Evolutionary conservation across 2,797 vertebrate species (phyloP).

Genomic region (Mareca strepera): DNA sequence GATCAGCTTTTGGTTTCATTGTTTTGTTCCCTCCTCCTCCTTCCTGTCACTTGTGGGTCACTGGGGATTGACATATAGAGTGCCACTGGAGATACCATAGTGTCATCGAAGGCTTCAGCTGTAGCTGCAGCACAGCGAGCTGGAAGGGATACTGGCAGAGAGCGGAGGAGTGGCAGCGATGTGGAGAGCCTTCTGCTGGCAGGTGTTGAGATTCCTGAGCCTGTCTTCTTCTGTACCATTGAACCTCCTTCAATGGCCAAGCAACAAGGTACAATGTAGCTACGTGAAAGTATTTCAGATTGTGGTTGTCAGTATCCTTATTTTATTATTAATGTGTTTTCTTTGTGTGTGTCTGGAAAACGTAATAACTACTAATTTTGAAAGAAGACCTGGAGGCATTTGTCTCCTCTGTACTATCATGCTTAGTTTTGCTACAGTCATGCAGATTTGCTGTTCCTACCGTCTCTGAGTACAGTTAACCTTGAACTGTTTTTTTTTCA

Average conservation of each 20-base stretch:
- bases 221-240: conserved; percentile 97
- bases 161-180: background rate
- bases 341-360: background rate
- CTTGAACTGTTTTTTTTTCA: background rate
- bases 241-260: conserved; percentile 92
- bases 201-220: conserved; percentile 93
- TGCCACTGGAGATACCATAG: conserved; percentile 94
- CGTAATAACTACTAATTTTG: background rate
- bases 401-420: background rate
- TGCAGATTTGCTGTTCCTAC: fast-evolving
- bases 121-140: conserved; percentile 82
- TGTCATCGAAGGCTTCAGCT: conserved; percentile 90
- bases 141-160: conserved; percentile 50
- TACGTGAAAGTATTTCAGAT: background rate
- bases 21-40: background rate
- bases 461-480: background rate
- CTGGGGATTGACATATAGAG: conserved; percentile 77
- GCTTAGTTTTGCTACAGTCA: background rate
- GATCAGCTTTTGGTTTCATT: background rate
- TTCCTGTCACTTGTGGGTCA: background rate
- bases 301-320: background rate
- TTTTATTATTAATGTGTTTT: fast-evolving
- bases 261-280: conserved; percentile 82
- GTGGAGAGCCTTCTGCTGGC: conserved; percentile 83
- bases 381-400: background rate